Base-by-base conservation (phyloP, 2,113 vertebrate species). In the Carlito syrichta region DNA sequence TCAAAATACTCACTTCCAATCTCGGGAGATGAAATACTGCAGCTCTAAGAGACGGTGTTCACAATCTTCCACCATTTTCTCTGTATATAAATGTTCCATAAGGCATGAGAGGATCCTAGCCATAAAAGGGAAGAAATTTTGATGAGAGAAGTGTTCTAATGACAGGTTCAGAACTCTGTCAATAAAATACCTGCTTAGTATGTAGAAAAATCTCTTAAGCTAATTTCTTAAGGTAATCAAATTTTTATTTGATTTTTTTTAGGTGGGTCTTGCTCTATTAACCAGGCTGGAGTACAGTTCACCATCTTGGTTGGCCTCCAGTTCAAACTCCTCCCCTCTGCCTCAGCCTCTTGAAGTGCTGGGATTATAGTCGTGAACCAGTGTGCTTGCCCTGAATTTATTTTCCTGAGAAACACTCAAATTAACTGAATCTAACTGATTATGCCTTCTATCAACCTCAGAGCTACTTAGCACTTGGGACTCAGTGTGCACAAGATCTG, bases 61-160 rank as follows among this genome's bases (percentile, higher is more conserved):
- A 98, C 99, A 99, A 62, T 99, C 99, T 96, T 99, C 99, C 40
- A 99, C 99, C 99, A 99, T 99, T 98, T 99, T 99, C 97, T 99
- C 99, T 0, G 99, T 99, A 97, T 99, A 99, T 77, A 99, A 98
- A 87, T 99, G 99, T 93, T 99, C 99, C 99, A 99, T 99, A 60
- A 99, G 98, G 96, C 99, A 99, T 0, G 99, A 99, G 38, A 99
- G 99, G 97, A 99, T 99, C 99, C 99, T 99, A 91, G 43, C 88
- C 88, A 96, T 3, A 63, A 87, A 94, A 81, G 14, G 45, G 54
- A 45, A 54, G 13, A 86, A 84, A 92, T n/a, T 54, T 3, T 79
- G 94, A 74, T 0, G 16, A 62, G n/a, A 60, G 20, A 52, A 17
- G 40, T 45, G 20, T 52, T 71, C 40, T 66, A 56, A 69, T 22